phyloP scores from a whole-genome alignment of 2,113 vertebrate species.

The Vanacampus margaritifer region DNA sequence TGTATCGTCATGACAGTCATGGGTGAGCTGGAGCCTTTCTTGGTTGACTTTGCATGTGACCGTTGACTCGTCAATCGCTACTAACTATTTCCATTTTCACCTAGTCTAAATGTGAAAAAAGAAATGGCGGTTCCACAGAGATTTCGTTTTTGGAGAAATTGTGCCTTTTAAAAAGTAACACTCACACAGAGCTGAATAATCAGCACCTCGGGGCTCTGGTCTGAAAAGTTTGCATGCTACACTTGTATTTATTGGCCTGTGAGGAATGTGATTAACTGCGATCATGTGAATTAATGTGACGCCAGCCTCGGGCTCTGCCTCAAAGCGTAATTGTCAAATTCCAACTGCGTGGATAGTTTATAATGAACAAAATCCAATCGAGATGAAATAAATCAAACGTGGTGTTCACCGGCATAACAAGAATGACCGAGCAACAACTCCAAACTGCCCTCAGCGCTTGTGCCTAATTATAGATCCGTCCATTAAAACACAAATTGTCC shows the following conservation, averaged over 20 bases:
- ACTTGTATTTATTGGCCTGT: conserved; percentile 7
- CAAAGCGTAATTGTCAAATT: neutral
- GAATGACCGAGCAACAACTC: neutral
- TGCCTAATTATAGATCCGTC: neutral
- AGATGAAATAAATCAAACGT: neutral
- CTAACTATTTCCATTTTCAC: neutral
- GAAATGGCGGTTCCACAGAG: neutral
- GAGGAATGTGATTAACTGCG: conserved; percentile 6
- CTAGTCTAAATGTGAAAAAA: neutral
- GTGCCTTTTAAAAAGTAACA: neutral
- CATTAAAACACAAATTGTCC: neutral
- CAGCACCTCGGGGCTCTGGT: neutral
- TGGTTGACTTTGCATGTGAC: no score
- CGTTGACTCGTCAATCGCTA: no score
- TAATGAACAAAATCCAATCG: neutral
- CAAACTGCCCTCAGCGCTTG: neutral
- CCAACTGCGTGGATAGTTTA: neutral
- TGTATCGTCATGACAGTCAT: no score
- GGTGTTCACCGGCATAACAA: neutral
- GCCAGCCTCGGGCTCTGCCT: neutral
- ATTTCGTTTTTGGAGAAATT: neutral
- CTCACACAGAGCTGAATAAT: neutral
- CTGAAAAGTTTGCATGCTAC: neutral
- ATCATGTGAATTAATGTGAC: conserved; percentile 4
- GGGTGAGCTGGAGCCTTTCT: no score